Base-by-base conservation (phyloP, 2,113 vertebrate genomes). In the Bagarius yarrelli region DNA sequence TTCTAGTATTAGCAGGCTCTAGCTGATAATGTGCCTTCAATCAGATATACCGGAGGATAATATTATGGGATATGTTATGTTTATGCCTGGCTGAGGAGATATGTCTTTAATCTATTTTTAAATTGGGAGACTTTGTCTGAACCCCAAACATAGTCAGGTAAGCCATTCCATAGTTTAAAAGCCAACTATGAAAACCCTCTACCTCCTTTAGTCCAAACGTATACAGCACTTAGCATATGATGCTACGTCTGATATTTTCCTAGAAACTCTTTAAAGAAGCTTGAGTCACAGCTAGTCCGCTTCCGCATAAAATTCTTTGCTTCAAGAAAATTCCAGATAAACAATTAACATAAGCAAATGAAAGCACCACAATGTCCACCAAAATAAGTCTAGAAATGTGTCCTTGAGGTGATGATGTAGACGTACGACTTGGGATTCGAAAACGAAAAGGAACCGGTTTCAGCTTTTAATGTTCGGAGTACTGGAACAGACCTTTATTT, bases 401-500 rank as follows among this genome's bases (percentile, higher is more conserved):
- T 57, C 61, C 60, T 75, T 74, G 50, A 73, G 50, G 8, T n/a
- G n/a, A n/a, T 21, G 52, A n/a, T 36, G 5, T n/a, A 36, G 32
- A 59, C 15, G n/a, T 60, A 23, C 61, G 0, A 36, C 53, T 56
- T 8, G 63, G 16, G 55, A 71, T 50, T 27, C 27, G 5, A 40
- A 36, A 36, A 50, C 3, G 59, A 12, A 78, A 66, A 21, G 40
- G 34, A 32, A 60, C 19, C 25, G 59, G 12, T 36, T 32, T 3
- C 23, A 44, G 32, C 18, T 16, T 16, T 57, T 53, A 30, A 60
- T 59, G 64, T 71, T 40, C 56, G 63, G 25, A 40, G n/a, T 44
- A 14, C 36, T 82, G 50, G 32, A 60, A 25, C 30, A 77, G 53
- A 77, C 40, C 40, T 61, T 59, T 36, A 52, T n/a, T 13, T 34